phyloP scores from a whole-genome alignment of 2,888 invertebrate genomes.

The Melinaea menophilus region DNA sequence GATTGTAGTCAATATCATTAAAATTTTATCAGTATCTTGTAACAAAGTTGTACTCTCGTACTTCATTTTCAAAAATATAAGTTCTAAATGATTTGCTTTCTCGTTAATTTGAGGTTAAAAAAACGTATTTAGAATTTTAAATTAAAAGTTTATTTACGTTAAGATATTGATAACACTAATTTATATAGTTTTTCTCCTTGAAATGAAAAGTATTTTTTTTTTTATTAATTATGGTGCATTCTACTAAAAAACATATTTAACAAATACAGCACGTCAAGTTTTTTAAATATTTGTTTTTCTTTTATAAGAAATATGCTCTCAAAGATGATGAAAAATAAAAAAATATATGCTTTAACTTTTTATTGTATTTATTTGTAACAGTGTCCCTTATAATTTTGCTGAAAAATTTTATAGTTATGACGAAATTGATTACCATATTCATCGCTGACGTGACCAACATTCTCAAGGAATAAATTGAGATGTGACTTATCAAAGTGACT shows the following conservation, averaged over 20 bases:
- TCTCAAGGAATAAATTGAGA: not conserved
- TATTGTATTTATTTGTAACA: not conserved
- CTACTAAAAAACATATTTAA: not conserved
- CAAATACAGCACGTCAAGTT: not conserved
- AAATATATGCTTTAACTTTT: not conserved
- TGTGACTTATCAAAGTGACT: not conserved
- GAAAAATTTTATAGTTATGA: not conserved
- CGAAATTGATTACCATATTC: not conserved
- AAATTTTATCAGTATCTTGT: too few species aligned
- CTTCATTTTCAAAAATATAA: too few species aligned
- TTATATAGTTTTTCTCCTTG: not conserved
- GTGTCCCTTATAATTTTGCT: not conserved
- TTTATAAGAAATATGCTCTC: not conserved
- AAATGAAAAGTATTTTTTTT: not conserved
- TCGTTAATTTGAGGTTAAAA: too few species aligned
- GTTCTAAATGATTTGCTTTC: too few species aligned
- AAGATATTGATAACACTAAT: not conserved
- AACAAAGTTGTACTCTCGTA: too few species aligned
- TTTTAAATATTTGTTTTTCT: not conserved
- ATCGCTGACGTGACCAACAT: not conserved
- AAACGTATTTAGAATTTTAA: too few species aligned
- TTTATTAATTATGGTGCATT: not conserved
- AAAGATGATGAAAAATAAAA: not conserved
- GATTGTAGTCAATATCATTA: too few species aligned
- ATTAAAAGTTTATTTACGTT: too few species aligned